A percentile compares a stretch with the other conserved stretches of the same genome.
Evolutionary conservation across 1,140 invertebrate species (phyloP).

Genomic region (Cheumatopsyche charites): DNA sequence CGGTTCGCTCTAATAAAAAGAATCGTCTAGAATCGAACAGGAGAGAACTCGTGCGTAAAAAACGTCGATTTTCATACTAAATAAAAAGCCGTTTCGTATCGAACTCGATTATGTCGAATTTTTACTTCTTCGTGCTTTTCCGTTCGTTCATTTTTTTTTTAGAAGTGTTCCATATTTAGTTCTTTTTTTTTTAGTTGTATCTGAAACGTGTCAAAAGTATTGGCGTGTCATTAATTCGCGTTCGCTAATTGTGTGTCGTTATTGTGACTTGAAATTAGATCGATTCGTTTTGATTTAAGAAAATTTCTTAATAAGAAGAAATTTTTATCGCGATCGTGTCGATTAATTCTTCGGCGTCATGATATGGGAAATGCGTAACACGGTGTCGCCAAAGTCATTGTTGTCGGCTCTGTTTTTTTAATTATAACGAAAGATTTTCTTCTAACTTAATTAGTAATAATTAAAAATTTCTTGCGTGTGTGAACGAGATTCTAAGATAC

Average conservation of each 20-base stretch:
- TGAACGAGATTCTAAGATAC: constrained; percentile 1
- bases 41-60: constrained; percentile 42
- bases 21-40: too few relatives aligned
- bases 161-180: constrained; percentile 21
- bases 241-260: too few relatives aligned
- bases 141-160: not conserved
- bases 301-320: too few relatives aligned
- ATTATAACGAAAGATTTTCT: not conserved
- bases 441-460: not conserved
- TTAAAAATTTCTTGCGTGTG: constrained; percentile 14
- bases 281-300: too few relatives aligned
- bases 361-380: not conserved
- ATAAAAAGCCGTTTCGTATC: constrained; percentile 36
- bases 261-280: too few relatives aligned
- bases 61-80: constrained; percentile 25
- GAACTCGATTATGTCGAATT: constrained; percentile 29
- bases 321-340: too few relatives aligned
- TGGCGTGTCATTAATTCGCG: constrained; percentile 2
- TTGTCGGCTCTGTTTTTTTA: not conserved
- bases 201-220: not conserved
- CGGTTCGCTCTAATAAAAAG: not conserved
- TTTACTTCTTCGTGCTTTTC: constrained; percentile 7
- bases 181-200: constrained; percentile 15
- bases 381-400: constrained; percentile 10
- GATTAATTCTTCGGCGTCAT: not conserved